Conservation (phyloP, 2,888 invertebrate species). For the Drosophila limbata region DNA sequence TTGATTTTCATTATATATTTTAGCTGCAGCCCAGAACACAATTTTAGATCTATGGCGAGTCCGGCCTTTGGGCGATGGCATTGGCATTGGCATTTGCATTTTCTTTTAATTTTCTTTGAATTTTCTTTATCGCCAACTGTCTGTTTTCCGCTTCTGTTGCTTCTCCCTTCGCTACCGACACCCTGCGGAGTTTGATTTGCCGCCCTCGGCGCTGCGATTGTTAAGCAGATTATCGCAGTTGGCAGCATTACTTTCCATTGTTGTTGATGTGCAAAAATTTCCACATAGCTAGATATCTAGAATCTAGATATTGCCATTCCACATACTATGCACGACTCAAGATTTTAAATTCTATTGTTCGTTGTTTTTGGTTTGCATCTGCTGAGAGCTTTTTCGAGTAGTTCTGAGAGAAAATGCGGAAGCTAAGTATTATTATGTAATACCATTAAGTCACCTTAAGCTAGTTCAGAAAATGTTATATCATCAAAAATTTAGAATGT, state of each 20-base stretch:
- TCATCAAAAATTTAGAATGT: background rate
- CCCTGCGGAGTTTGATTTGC: conserved; percentile 28
- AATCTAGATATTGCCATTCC: background rate
- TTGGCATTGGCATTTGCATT: conserved; percentile 57
- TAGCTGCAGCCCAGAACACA: background rate
- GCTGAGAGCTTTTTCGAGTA: background rate
- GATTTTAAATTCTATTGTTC: background rate
- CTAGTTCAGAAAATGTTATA: background rate
- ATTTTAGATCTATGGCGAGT: background rate
- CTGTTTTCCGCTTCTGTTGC: conserved; percentile 9
- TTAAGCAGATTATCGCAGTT: conserved; percentile 66
- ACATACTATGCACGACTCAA: background rate
- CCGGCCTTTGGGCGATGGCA: conserved; percentile 20
- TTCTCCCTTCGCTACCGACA: conserved; percentile 7
- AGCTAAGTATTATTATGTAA: background rate
- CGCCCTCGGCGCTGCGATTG: conserved; percentile 44
- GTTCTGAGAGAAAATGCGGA: background rate
- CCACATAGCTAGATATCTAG: conserved; percentile 1
- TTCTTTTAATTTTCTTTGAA: conserved; percentile 52
- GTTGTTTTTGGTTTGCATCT: background rate
- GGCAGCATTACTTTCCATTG: conserved; percentile 28
- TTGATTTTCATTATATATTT: conserved; percentile 26
- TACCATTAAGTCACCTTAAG: background rate
- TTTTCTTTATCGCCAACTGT: conserved; percentile 25
- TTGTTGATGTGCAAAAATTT: conserved; percentile 32